Evolutionary conservation across 2,113 vertebrate species (phyloP).

Genomic region (Mesembrinibis cayennensis): DNA sequence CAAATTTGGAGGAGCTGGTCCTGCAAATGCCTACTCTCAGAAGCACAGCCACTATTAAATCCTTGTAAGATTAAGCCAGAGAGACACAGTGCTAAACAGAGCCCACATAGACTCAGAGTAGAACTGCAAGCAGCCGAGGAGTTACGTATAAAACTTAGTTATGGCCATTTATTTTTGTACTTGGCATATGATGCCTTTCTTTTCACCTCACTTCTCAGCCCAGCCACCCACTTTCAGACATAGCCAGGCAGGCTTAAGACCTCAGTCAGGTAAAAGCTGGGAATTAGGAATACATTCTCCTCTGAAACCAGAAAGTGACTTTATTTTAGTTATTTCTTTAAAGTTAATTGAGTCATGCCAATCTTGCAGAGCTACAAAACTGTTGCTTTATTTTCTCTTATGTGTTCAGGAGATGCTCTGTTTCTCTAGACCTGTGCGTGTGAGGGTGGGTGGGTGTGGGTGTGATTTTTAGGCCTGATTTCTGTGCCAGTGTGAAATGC

Average conservation of each 20-base stretch:
- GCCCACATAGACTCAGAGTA: not conserved
- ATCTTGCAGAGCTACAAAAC: not conserved
- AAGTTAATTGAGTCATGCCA: not conserved
- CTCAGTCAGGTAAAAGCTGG: not conserved
- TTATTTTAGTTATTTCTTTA: not conserved
- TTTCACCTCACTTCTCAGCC: not conserved
- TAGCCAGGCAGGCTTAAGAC: not conserved
- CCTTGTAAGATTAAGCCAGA: not conserved
- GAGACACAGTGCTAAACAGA: not conserved
- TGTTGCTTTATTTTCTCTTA: not conserved
- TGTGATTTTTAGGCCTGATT: not conserved
- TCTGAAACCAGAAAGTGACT: not conserved
- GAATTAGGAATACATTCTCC: not conserved
- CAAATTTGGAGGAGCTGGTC: not conserved
- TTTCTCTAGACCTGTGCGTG: not conserved
- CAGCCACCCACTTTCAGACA: not conserved
- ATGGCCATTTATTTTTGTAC: not conserved
- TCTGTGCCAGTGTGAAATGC: not conserved
- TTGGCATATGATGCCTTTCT: not conserved
- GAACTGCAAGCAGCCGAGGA: not conserved
- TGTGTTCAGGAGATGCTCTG: not conserved
- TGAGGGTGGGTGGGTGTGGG: not conserved
- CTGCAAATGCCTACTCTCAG: not conserved
- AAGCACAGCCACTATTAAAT: not conserved
- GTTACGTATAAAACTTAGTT: not conserved